These are phyloP conservation scores for Ptychadena robeensis DNA, from an alignment of 2,797 vertebrate genomes.

Conservation along the genomic window DNA sequence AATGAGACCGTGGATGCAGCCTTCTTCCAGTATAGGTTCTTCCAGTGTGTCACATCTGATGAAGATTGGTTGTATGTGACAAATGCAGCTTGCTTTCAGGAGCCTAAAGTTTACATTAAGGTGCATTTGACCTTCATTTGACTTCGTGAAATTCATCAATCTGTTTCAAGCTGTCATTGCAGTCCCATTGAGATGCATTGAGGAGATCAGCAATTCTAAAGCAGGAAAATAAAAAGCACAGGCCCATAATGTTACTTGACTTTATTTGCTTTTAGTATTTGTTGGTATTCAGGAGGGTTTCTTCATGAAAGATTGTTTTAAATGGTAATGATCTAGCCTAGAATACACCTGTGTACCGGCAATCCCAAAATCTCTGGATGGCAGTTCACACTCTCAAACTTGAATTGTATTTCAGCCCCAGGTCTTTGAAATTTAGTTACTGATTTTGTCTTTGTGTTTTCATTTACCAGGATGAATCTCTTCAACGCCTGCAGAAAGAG, in stretches of 20 bases:
- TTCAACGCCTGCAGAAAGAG: conserved; percentile 98
- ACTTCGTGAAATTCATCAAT: no score
- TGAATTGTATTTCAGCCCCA: not conserved
- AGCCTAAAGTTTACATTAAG: no score
- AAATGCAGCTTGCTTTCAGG: not conserved
- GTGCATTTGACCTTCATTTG: no score
- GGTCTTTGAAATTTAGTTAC: not conserved
- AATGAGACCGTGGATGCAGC: no score
- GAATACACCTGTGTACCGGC: no score
- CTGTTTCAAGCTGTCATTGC: no score
- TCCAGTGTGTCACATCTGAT: no score
- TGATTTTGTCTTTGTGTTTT: conserved; percentile 7
- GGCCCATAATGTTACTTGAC: not conserved
- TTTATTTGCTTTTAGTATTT: not conserved
- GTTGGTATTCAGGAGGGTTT: no score
- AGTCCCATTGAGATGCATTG: no score
- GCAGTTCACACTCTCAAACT: not conserved
- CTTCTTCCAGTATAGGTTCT: no score
- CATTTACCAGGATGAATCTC: conserved; percentile 87
- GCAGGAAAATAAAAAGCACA: not conserved
- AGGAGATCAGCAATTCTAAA: no score
- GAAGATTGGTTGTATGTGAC: no score
- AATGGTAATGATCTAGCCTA: not conserved
- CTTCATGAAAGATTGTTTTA: not conserved
- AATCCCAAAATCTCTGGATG: not conserved